Conservation (phyloP, 2,113 vertebrate species). For the Romanogobio albipinnatus region DNA sequence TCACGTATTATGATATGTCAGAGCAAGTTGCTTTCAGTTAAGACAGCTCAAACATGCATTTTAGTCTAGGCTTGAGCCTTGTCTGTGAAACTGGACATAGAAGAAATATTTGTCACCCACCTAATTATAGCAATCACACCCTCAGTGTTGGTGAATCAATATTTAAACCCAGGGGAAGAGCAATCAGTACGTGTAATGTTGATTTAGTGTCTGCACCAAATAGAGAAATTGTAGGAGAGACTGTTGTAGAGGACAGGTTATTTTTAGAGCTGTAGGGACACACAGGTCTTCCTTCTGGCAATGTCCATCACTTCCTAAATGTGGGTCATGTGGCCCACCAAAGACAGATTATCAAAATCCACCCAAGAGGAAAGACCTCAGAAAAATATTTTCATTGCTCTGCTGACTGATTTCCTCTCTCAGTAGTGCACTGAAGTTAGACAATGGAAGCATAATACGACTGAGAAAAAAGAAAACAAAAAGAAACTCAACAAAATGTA, state of each 20-base stretch:
- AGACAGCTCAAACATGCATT: no score
- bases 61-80: no score
- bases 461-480: background rate
- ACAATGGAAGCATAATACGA: background rate
- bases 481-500: background rate
- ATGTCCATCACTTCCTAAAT: slow-evolving; percentile 39
- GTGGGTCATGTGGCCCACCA: slow-evolving; percentile 9
- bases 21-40: no score
- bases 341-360: slow-evolving; percentile 6
- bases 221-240: background rate
- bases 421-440: background rate
- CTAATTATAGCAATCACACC: slow-evolving; percentile 22
- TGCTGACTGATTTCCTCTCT: slow-evolving; percentile 43
- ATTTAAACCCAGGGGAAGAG: slow-evolving; percentile 25
- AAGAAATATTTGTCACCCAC: background rate
- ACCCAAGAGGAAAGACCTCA: background rate
- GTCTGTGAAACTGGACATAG: no score
- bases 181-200: slow-evolving; percentile 25
- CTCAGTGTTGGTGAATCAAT: slow-evolving; percentile 20
- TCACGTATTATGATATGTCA: no score
- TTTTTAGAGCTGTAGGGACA: slow-evolving; percentile 27
- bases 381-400: slow-evolving; percentile 1
- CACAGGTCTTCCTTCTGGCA: slow-evolving; percentile 25
- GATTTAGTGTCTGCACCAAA: slow-evolving; percentile 29
- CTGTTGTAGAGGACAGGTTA: slow-evolving; percentile 11